These are phyloP conservation scores for Halcyon senegalensis DNA, from an alignment of 2,113 vertebrate genomes.

Conservation along the genomic window DNA sequence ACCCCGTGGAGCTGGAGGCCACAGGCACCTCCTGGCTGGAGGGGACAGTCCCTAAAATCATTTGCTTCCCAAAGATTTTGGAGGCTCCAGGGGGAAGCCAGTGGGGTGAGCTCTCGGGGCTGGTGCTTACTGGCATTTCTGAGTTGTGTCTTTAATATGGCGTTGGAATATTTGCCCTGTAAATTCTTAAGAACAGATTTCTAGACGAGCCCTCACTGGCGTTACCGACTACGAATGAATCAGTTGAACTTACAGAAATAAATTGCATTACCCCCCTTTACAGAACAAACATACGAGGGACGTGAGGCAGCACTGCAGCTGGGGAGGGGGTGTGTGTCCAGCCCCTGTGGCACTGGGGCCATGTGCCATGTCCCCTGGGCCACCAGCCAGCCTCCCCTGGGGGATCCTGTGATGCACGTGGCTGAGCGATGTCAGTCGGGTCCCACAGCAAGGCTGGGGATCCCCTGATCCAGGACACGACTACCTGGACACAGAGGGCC, in stretches of 20 bases:
- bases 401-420: accelerated
- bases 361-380: not conserved
- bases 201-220: constrained; percentile 61
- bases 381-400: not conserved
- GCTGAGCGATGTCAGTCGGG: accelerated
- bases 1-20: not conserved
- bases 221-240: constrained; percentile 70
- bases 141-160: constrained; percentile 75
- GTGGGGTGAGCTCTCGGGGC: not conserved
- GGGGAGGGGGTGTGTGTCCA: accelerated
- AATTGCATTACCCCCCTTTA: not conserved
- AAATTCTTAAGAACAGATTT: constrained; percentile 72
- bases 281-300: not conserved
- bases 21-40: not conserved
- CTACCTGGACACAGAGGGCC: accelerated
- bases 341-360: not conserved
- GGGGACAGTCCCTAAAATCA: not conserved
- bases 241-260: constrained; percentile 21
- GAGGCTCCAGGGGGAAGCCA: not conserved
- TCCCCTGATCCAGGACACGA: accelerated
- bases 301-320: not conserved
- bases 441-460: not conserved
- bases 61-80: not conserved
- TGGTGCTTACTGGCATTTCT: constrained; percentile 41
- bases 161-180: constrained; percentile 66